Evolutionary conservation across 2,113 vertebrate genomes (phyloP).

Genomic region (Equus przewalskii): DNA sequence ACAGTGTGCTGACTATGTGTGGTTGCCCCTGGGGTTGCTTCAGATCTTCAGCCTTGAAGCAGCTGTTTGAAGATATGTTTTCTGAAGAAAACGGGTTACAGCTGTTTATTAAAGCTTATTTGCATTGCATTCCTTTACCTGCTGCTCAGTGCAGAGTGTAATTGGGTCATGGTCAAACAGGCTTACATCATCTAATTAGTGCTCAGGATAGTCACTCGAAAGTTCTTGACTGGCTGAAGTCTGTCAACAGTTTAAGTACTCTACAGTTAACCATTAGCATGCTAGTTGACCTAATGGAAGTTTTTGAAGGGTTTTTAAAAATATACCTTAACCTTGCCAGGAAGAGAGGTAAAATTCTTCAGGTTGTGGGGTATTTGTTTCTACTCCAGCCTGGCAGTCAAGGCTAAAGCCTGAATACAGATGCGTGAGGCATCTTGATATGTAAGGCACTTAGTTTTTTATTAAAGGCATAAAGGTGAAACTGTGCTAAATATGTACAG

Average conservation of each 20-base stretch:
- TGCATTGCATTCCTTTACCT: neutral
- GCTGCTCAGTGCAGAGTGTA: neutral
- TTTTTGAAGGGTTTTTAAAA: constrained; percentile 60
- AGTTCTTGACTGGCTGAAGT: constrained; percentile 1
- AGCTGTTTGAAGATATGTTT: constrained; percentile 32
- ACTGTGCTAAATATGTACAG: constrained; percentile 8
- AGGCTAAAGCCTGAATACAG: constrained; percentile 34
- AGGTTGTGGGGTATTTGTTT: constrained; percentile 34
- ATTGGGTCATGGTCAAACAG: neutral
- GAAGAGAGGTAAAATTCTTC: constrained; percentile 64
- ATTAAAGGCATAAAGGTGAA: constrained; percentile 56
- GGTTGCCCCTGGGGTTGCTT: neutral
- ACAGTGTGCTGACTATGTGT: neutral
- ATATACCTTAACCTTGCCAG: constrained; percentile 45
- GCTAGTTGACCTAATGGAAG: constrained; percentile 42
- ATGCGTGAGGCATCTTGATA: constrained; percentile 23
- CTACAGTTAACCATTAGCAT: constrained; percentile 30
- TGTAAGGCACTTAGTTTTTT: constrained; percentile 68
- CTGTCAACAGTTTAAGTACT: neutral
- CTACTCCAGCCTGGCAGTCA: constrained; percentile 29
- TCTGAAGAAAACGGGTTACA: neutral
- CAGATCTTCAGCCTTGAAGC: neutral
- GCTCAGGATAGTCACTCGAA: constrained; percentile 28
- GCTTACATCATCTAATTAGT: neutral
- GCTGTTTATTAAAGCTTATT: neutral